These are phyloP conservation scores for Sandelia bainsii DNA, from an alignment of 2,797 vertebrate genomes.

Conservation along the genomic window DNA sequence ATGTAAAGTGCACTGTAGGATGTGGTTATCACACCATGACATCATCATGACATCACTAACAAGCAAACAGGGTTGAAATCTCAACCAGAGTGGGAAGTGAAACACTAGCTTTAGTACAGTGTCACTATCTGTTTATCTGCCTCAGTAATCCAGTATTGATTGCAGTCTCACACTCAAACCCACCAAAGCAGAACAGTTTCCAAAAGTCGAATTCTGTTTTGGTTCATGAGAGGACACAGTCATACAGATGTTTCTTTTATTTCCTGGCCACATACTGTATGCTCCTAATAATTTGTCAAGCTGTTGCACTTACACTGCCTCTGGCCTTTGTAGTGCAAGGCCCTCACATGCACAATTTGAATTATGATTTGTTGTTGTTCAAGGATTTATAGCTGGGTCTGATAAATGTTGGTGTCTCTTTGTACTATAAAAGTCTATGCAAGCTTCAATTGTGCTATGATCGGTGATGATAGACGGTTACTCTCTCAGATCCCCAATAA, in stretches of 20 bases:
- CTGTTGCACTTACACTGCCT: background rate
- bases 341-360: background rate
- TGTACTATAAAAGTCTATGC: constrained; percentile 6
- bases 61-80: background rate
- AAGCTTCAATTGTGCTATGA: constrained; percentile 14
- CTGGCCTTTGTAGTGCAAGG: constrained; percentile 43
- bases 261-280: background rate
- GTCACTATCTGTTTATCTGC: too few species aligned
- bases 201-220: background rate
- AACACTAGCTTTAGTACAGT: too few species aligned
- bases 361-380: constrained; percentile 19
- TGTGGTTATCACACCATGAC: too few species aligned
- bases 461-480: constrained; percentile 6
- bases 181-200: background rate
- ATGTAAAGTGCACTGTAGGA: too few species aligned
- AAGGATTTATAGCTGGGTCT: constrained; percentile 24
- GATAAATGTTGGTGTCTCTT: background rate
- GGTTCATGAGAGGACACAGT: too few species aligned
- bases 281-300: background rate
- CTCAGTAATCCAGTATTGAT: too few species aligned
- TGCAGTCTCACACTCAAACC: background rate
- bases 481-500: constrained; percentile 23
- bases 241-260: background rate
- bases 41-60: too few species aligned
- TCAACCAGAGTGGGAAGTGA: too few species aligned